Conservation (phyloP, 2,113 vertebrate species). For the Leiothrix lutea region DNA sequence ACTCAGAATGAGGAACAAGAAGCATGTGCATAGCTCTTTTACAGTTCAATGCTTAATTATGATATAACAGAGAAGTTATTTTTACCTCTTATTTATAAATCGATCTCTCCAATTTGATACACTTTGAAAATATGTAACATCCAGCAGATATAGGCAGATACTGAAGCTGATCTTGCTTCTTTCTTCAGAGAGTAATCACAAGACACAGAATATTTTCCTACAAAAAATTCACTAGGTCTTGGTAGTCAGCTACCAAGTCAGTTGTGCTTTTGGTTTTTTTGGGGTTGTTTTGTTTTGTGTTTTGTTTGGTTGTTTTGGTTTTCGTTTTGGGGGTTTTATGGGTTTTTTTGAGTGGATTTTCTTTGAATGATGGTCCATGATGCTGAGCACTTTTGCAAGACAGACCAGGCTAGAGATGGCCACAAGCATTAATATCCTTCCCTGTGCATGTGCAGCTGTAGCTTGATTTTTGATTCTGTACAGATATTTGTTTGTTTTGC, state of each 20-base stretch:
- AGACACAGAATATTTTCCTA: background rate
- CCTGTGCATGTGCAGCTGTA: background rate
- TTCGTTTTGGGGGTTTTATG: background rate
- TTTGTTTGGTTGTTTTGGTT: background rate
- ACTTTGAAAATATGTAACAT: accelerated
- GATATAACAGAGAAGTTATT: background rate
- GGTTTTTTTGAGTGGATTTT: background rate
- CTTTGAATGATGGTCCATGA: background rate
- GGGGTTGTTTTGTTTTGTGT: background rate
- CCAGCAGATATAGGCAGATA: background rate
- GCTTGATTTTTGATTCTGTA: accelerated
- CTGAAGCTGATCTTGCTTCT: background rate
- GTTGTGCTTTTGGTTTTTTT: too few relatives aligned
- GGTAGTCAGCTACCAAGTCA: too few relatives aligned
- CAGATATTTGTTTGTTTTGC: background rate
- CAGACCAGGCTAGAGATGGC: background rate
- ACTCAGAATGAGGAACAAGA: background rate
- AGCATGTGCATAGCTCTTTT: background rate
- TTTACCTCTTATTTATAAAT: background rate
- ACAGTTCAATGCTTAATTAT: background rate
- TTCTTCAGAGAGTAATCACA: background rate
- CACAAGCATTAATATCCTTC: background rate
- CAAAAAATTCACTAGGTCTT: background rate
- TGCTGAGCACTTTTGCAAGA: background rate
- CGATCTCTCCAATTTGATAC: background rate